These are phyloP conservation scores for Phallusia fumigata DNA, from an alignment of 23 tunicate genomes.

Conservation along the genomic window DNA sequence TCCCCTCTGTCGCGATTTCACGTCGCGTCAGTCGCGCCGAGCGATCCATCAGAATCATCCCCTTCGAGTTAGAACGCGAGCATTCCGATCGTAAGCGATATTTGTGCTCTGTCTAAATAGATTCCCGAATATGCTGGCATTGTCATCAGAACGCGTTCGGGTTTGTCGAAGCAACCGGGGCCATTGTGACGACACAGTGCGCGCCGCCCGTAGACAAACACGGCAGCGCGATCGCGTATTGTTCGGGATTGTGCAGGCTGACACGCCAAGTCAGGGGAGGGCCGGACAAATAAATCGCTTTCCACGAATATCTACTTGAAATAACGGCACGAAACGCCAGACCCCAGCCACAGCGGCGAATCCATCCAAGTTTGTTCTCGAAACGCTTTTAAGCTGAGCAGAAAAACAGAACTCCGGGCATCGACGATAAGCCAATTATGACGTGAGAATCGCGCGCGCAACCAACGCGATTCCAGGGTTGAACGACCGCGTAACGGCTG, in stretches of 20 bases:
- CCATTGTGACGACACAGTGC: constrained; percentile 21
- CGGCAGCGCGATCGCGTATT: background rate
- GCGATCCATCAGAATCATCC: background rate
- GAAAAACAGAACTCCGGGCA: background rate
- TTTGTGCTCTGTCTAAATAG: constrained; percentile 8
- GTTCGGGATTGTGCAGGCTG: background rate
- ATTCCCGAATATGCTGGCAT: constrained; percentile 9
- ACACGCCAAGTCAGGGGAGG: background rate
- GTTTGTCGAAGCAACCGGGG: constrained; percentile 12
- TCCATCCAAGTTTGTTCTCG: background rate
- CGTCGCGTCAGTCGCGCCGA: constrained; percentile 3
- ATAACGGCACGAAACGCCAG: background rate
- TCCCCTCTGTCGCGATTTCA: constrained; percentile 9
- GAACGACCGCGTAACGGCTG: constrained; percentile 11
- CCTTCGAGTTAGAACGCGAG: background rate
- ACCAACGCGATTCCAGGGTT: constrained; percentile 5
- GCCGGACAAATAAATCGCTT: background rate
- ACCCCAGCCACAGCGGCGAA: background rate
- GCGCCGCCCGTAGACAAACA: constrained; percentile 46
- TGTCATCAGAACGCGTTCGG: constrained; percentile 16
- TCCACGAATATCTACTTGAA: background rate
- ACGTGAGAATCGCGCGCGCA: background rate
- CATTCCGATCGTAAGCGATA: constrained; percentile 12
- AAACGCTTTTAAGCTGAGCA: background rate
- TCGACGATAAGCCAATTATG: background rate